These are phyloP conservation scores for Ceratoteleas bidentatus DNA, from an alignment of 1,140 invertebrate genomes.

Conservation along the genomic window DNA sequence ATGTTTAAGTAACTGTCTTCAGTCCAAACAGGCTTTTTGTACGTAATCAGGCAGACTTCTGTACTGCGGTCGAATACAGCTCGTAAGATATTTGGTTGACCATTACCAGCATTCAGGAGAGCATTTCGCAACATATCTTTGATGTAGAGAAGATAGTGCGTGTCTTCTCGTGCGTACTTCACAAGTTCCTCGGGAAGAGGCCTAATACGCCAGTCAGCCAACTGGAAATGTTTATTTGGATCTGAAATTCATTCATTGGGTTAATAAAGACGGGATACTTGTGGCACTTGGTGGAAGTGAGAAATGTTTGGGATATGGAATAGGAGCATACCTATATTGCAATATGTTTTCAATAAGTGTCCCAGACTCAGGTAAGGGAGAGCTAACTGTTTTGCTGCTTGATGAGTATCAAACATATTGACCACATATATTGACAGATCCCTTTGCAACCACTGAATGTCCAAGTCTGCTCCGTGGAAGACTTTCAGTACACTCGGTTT, in stretches of 20 bases:
- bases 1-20: conserved; percentile 89
- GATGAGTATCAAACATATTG: conserved; percentile 98
- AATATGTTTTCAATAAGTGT: conserved; percentile 90
- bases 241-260: conserved; percentile 64
- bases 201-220: conserved; percentile 98
- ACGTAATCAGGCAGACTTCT: conserved; percentile 89
- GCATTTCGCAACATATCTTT: conserved; percentile 92
- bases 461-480: conserved; percentile 95
- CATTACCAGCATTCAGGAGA: conserved; percentile 87
- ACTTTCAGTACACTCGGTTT: conserved; percentile 96
- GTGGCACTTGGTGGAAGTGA: too few relatives aligned
- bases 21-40: conserved; percentile 89
- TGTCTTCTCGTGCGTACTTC: conserved; percentile 96
- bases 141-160: conserved; percentile 97
- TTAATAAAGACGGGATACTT: too few relatives aligned
- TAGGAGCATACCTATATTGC: conserved; percentile 86
- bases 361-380: conserved; percentile 89
- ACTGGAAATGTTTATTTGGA: conserved; percentile 94
- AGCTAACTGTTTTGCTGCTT: conserved; percentile 90
- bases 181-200: conserved; percentile 92
- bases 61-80: conserved; percentile 88
- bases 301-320: too few relatives aligned
- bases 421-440: conserved; percentile 98
- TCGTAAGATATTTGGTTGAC: conserved; percentile 86
- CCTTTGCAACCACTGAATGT: conserved; percentile 96